Conservation (phyloP, 1,140 invertebrate genomes). For the Whitmania pigra region DNA sequence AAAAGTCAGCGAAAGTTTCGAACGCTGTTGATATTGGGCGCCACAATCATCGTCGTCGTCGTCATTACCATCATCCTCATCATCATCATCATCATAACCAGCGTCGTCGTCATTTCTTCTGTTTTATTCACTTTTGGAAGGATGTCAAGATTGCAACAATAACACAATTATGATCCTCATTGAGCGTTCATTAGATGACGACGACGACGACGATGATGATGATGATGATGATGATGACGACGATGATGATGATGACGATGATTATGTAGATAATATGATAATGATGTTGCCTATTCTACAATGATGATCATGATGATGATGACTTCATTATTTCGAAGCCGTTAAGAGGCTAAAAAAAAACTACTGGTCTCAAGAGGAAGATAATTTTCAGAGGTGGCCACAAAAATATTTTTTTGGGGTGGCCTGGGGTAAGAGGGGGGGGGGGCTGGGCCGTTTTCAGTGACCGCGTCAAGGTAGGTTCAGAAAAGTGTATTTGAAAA, state of each 20-base stretch:
- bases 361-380: background rate
- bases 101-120: background rate
- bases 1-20: too few relatives aligned
- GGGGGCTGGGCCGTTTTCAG: too few relatives aligned
- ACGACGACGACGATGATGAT: background rate
- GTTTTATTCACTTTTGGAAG: too few relatives aligned
- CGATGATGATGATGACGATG: slow-evolving; percentile 4
- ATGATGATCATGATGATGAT: slow-evolving; percentile 10
- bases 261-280: background rate
- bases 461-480: too few relatives aligned
- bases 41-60: background rate
- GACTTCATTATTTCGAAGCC: background rate
- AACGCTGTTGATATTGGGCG: too few relatives aligned
- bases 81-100: slow-evolving; percentile 10
- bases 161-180: too few relatives aligned
- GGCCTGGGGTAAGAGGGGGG: too few relatives aligned
- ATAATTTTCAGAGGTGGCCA: too few relatives aligned
- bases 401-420: too few relatives aligned
- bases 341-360: too few relatives aligned
- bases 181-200: background rate
- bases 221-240: slow-evolving; percentile 4
- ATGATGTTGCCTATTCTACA: background rate
- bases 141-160: too few relatives aligned
- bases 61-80: background rate
- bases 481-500: too few relatives aligned